Percentiles rank a stretch among this genome's conserved stretches.
phyloP scores from a whole-genome alignment of 2,113 vertebrate species.

The Cephalopterus ornatus region DNA sequence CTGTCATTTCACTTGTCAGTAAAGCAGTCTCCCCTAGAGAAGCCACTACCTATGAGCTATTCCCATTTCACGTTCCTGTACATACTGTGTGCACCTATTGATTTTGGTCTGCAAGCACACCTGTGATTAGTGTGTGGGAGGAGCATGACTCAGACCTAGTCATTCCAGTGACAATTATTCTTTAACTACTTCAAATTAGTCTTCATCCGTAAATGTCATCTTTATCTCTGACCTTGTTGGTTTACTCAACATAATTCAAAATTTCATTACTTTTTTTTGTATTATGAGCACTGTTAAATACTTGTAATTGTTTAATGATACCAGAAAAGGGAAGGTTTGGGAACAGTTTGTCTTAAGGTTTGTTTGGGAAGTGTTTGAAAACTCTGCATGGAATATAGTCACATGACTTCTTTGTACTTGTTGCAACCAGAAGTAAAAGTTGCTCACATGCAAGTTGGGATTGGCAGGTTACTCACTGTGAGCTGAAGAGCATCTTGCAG shows the following conservation, averaged over 20 bases:
- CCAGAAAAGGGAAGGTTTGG: neutral
- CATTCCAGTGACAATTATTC: conserved; percentile 19
- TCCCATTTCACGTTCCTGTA: neutral
- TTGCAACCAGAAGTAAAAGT: neutral
- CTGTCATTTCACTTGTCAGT: neutral
- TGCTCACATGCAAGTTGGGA: neutral
- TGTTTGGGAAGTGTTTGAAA: neutral
- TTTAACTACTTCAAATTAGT: conserved; percentile 13
- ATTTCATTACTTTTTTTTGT: neutral
- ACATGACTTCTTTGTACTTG: neutral
- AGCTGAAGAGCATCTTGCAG: neutral
- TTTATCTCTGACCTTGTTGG: neutral
- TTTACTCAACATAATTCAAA: conserved; percentile 8
- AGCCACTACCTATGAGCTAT: neutral
- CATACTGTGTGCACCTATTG: neutral
- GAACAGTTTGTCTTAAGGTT: neutral
- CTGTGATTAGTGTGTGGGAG: neutral
- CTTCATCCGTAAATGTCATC: neutral
- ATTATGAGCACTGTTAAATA: neutral
- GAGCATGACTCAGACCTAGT: conserved; percentile 17
- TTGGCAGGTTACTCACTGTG: neutral
- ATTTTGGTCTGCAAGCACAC: neutral
- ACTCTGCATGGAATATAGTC: neutral
- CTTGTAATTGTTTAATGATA: neutral
- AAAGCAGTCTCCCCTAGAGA: neutral